Evolutionary conservation across 2,113 vertebrate genomes (phyloP), one percentile per base, ranked within the genome.

Genomic region (Tetraodon nigroviridis): DNA sequence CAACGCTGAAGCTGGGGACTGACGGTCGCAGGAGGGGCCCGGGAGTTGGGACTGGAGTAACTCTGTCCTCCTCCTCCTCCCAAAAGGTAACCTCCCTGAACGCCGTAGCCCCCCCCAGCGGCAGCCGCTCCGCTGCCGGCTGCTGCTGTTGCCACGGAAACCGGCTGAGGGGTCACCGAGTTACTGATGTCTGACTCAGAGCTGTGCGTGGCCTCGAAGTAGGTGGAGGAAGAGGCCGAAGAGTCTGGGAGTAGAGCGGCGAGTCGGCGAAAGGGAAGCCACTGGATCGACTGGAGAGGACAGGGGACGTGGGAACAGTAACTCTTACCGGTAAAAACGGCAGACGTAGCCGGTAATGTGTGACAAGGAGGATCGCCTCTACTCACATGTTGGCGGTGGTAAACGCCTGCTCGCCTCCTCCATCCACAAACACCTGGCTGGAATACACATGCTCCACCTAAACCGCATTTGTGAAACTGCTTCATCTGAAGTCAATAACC

Each of bases 11-110:
- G 8, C 1, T 15, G 7, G 63, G 18, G 14, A 90, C 94, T 93
- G 78, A 96, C 93, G 0, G 94, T 96, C 45, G 93, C 93, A 54
- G 94, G 94, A 0, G 94, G 94, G 64, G 94, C 94, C 32, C 94
- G 92, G 54, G 93, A 93, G 88, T 92, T 94, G 17, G 93, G 93
- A 17, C 75, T 87, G 51, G 92, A 89, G 80, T 92, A 94, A 73
- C 87, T 93, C 84, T 94, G 94, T 59, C 87, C 90, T 85, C 55
- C 86, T 78, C 75, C 84, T 22, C 79, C 86, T 76, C 92, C 90
- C 76, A 95, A 80, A 82, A 93, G 78, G 72, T 93, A 96, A 52
- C 91, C 88, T 10, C 91, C 92, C 61, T 92, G 93, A 82, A 96
- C 90, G 75, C 92, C 85, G 0, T 93, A 96, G 78, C 92, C 91